Percentiles rank a stretch among this genome's conserved stretches.
phyloP scores from a whole-genome alignment of 2,797 vertebrate genomes.

The Clarias fuscus region DNA sequence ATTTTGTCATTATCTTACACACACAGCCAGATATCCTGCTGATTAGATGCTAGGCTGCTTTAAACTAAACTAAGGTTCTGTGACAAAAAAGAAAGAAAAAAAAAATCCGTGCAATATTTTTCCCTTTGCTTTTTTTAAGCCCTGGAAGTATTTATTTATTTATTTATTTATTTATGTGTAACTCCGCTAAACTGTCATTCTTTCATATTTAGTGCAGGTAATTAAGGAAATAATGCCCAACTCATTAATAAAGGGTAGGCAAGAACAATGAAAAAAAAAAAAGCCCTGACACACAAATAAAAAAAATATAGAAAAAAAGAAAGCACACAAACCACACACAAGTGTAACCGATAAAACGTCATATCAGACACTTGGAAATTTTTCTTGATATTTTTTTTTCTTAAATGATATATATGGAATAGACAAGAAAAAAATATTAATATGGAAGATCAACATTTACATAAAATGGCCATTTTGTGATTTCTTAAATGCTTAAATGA shows the following conservation, averaged over 20 bases:
- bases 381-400: constrained; percentile 75
- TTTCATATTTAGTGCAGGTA: constrained; percentile 92
- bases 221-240: constrained; percentile 97
- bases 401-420: constrained; percentile 75
- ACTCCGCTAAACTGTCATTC: constrained; percentile 66
- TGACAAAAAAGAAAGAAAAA: constrained; percentile 75
- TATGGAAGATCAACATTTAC: constrained; percentile 88
- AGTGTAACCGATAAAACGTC: constrained; percentile 85
- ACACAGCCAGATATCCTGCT: constrained; percentile 85
- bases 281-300: constrained; percentile 76
- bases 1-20: constrained; percentile 86
- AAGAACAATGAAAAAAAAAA: constrained; percentile 61
- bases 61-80: constrained; percentile 77
- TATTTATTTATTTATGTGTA: constrained; percentile 32
- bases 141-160: constrained; percentile 83
- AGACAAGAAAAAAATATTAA: constrained; percentile 83
- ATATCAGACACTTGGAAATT: constrained; percentile 84
- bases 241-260: constrained; percentile 89
- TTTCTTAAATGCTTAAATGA: constrained; percentile 16
- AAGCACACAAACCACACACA: constrained; percentile 80
- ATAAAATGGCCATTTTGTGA: constrained; percentile 80
- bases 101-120: constrained; percentile 75
- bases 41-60: constrained; percentile 88
- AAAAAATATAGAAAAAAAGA: constrained; percentile 79
- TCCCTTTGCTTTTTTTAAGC: constrained; percentile 89